Conservation (phyloP, 2,797 vertebrate species). For the Parauchenoglanis ngamensis region DNA sequence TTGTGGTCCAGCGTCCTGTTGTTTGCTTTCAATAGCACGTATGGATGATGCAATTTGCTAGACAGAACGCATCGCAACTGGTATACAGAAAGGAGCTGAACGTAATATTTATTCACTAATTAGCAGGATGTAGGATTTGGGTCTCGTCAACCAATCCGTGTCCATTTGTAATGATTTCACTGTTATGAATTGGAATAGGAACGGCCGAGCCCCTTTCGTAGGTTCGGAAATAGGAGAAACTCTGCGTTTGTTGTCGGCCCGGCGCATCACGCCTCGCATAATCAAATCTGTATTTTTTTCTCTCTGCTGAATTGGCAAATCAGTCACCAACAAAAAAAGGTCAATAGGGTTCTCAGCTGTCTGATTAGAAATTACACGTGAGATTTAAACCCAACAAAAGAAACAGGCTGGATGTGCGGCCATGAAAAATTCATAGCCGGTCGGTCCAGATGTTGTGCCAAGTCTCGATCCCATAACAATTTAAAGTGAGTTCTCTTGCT, state of each 20-base stretch:
- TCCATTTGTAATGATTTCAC: conserved; percentile 24
- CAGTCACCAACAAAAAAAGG: conserved; percentile 38
- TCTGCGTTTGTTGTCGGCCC: conserved; percentile 8
- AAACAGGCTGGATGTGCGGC: background rate
- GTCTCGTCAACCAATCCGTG: background rate
- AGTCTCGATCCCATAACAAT: conserved; percentile 41
- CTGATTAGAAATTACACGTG: conserved; percentile 45
- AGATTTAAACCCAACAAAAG: conserved; percentile 34
- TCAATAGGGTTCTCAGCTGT: conserved; percentile 32
- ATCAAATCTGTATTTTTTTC: conserved; percentile 37
- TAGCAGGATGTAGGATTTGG: background rate
- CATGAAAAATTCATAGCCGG: conserved; percentile 47
- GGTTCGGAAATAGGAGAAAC: conserved; percentile 30
- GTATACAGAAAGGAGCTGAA: background rate
- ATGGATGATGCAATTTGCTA: background rate
- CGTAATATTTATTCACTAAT: background rate
- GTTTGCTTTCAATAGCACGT: background rate
- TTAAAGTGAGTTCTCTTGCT: conserved; percentile 29
- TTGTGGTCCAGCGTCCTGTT: background rate
- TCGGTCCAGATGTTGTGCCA: conserved; percentile 14
- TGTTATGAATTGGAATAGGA: conserved; percentile 4
- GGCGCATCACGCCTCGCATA: conserved; percentile 26
- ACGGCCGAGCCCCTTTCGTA: conserved; percentile 27
- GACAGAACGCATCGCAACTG: background rate
- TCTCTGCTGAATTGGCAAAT: conserved; percentile 43